Evolutionary conservation across 2,888 invertebrate species (phyloP).

Genomic region (Athetis lepigone): DNA sequence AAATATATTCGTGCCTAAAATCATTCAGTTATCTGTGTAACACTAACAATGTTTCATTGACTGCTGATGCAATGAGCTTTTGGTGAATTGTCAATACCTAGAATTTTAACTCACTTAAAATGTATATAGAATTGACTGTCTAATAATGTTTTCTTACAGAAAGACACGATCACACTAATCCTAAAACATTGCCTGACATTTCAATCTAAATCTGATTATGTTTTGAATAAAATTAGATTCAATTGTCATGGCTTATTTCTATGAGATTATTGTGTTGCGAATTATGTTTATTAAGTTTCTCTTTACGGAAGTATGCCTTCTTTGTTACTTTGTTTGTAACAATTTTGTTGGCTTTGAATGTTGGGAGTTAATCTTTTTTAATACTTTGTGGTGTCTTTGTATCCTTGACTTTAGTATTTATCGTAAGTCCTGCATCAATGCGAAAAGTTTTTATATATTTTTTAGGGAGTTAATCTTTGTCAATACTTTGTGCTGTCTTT

Average conservation of each 20-base stretch:
- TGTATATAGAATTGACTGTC: too few relatives aligned
- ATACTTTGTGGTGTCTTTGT: not conserved
- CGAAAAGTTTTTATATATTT: not conserved
- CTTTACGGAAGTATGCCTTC: slow-evolving; percentile 2
- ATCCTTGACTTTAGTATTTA: too few relatives aligned
- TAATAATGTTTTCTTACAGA: slow-evolving; percentile 24
- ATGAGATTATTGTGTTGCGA: slow-evolving; percentile 19
- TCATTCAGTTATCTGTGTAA: too few relatives aligned
- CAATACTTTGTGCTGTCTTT: not conserved
- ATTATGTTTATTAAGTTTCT: slow-evolving; percentile 29
- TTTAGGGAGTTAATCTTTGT: not conserved
- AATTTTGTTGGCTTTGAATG: not conserved
- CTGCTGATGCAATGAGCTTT: too few relatives aligned
- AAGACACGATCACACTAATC: slow-evolving; percentile 43
- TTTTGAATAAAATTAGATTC: slow-evolving; percentile 40
- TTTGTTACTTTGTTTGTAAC: slow-evolving; percentile 4
- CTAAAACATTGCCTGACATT: slow-evolving; percentile 18
- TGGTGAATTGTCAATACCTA: too few relatives aligned
- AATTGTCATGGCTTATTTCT: slow-evolving; percentile 33
- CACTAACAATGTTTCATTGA: too few relatives aligned
- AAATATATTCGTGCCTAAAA: slow-evolving; percentile 35
- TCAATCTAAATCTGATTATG: slow-evolving; percentile 40
- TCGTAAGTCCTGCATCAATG: too few relatives aligned
- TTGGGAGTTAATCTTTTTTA: not conserved
- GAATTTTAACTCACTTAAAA: too few relatives aligned